Evolutionary conservation across 2,888 invertebrate species (phyloP), one percentile per base, ranked within the genome.

Genomic region (Apodemia zela): DNA sequence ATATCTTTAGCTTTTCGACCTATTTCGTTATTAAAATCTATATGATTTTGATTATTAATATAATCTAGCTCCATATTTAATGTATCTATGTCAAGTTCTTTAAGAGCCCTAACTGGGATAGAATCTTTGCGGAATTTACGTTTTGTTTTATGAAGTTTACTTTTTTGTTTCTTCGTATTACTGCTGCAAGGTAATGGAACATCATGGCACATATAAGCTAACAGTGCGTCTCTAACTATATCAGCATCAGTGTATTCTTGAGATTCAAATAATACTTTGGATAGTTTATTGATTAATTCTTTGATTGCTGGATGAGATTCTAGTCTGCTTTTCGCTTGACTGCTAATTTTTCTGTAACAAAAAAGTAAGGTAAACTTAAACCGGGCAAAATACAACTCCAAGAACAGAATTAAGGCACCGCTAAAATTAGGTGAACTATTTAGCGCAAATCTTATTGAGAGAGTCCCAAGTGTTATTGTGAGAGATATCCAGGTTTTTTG

Each of bases 131-230:
- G 71, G 18, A 81, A 69, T 68, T 76, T 82, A 25, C 68, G 77
- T 11, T 77, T 78, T 47, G 71, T 73, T 69, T 79, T 84, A 2
- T 75, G 70, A 51, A 77, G 49, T 0, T 73, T 66, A 4, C 75
- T 65, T 69, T 80, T 81, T 54, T 66, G 61, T 65, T 74, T 73
- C 65, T 79, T 82, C 0, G 72, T 68, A 66, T 85, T 87, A 21
- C 92, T 89, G 1, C 93, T 90, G 78, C 98, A 98, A 0, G 98
- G 98, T 57, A 98, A 80, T 0, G 94, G 93, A 0, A 95, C 94
- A 62, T 95, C 95, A 76, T 98, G 98, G 75, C 98, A 98, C 65
- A 96, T 93, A 76, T 97, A 96, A 0, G 96, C 95, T 54, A 98
- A 85, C 8, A 98, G 84, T 0, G 97, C 96, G 81, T 98, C 98